These are phyloP conservation scores for Hemicordylus capensis DNA, from an alignment of 2,113 vertebrate genomes.

Conservation along the genomic window DNA sequence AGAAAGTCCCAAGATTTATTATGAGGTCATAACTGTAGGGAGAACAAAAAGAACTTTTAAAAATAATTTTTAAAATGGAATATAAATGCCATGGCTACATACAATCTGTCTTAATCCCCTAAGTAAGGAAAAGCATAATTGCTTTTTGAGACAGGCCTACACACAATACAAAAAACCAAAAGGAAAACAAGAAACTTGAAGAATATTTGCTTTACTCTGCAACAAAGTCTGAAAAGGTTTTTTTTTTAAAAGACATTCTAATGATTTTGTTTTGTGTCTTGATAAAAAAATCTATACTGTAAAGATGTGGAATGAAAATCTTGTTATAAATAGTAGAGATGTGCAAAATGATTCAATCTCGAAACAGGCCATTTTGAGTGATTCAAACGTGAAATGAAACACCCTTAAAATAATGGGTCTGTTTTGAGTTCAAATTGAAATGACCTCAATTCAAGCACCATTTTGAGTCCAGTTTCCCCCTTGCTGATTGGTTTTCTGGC, in stretches of 20 bases:
- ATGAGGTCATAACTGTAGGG: neutral
- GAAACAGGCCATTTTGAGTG: too few relatives aligned
- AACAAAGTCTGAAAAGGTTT: too few relatives aligned
- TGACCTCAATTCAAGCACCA: too few relatives aligned
- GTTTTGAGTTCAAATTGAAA: too few relatives aligned
- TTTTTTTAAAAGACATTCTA: neutral
- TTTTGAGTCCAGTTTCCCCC: too few relatives aligned
- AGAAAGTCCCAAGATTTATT: conserved; percentile 48
- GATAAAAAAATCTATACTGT: neutral
- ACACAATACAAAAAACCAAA: neutral
- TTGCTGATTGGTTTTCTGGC: too few relatives aligned
- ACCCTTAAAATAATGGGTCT: too few relatives aligned
- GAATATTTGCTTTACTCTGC: too few relatives aligned
- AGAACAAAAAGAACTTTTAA: conserved; percentile 5
- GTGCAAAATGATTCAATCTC: too few relatives aligned
- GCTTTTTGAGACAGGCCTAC: neutral
- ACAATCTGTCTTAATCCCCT: neutral
- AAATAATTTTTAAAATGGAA: conserved; percentile 14
- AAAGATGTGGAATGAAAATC: neutral
- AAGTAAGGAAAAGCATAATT: neutral
- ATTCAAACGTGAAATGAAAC: too few relatives aligned
- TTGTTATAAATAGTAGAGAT: neutral
- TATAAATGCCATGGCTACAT: conserved; percentile 12
- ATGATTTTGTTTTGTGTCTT: neutral
- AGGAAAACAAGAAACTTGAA: neutral